These are phyloP conservation scores for Dolichoris vasculosae DNA, from an alignment of 1,140 invertebrate genomes.

Conservation along the genomic window DNA sequence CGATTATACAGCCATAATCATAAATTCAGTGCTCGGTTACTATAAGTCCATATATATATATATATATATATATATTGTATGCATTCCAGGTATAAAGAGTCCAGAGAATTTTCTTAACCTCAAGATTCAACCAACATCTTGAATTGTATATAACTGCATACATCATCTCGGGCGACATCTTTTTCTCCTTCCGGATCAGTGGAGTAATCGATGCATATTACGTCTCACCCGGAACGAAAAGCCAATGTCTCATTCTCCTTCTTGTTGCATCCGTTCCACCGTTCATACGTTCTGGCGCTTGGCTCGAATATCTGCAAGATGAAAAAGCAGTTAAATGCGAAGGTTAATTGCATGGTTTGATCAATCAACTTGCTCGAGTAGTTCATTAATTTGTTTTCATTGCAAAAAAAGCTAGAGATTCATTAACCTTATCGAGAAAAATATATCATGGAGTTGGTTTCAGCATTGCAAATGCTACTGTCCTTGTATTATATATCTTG, in stretches of 20 bases:
- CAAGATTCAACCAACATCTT: neutral
- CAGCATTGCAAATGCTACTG: neutral
- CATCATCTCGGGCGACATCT: neutral
- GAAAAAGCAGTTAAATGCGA: neutral
- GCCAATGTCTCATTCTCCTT: neutral
- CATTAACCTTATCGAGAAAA: slow-evolving; percentile 26
- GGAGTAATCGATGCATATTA: neutral
- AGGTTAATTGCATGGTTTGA: neutral
- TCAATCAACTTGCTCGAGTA: slow-evolving; percentile 31
- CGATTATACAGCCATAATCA: neutral
- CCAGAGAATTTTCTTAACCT: neutral
- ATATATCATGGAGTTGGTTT: neutral
- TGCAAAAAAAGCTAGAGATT: neutral
- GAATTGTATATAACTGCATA: neutral
- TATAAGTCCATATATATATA: neutral
- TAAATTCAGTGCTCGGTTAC: neutral
- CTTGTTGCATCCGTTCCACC: neutral
- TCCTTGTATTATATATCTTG: neutral
- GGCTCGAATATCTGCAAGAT: neutral
- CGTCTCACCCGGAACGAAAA: neutral
- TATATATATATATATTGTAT: neutral
- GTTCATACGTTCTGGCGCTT: neutral
- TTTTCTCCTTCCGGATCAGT: neutral
- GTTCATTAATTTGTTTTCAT: neutral
- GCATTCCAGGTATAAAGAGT: neutral